Evolutionary conservation across 1,140 invertebrate genomes (phyloP).

Genomic region (Tetraneura akinire): DNA sequence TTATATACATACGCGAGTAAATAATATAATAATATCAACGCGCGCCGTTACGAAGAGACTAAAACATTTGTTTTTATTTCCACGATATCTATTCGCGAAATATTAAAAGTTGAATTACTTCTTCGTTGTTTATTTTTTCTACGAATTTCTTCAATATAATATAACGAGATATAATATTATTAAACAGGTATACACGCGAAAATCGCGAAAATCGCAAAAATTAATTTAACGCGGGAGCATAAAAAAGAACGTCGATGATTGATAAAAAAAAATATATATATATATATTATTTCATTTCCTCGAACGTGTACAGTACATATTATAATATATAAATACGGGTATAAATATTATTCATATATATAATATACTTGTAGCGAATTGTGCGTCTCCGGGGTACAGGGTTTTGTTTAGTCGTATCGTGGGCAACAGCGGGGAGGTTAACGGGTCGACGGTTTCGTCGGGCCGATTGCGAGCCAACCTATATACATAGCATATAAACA

Average conservation of each 20-base stretch:
- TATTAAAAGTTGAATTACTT: no score
- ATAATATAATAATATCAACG: no score
- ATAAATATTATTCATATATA: not conserved
- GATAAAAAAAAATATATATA: not conserved
- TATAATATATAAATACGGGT: no score
- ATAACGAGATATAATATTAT: no score
- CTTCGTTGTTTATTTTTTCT: not conserved
- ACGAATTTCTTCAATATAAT: no score
- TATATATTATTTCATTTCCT: slow-evolving; percentile 13
- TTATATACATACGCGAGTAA: no score
- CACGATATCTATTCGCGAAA: no score
- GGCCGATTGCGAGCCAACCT: not conserved
- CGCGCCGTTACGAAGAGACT: no score
- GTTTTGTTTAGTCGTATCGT: no score
- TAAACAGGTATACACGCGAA: not conserved
- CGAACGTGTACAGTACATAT: not conserved
- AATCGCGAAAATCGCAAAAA: slow-evolving; percentile 12
- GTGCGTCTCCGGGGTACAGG: no score
- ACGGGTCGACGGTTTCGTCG: slow-evolving; percentile 47
- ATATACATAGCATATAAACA: no score
- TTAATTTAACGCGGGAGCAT: not conserved
- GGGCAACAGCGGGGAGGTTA: not conserved
- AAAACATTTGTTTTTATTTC: no score
- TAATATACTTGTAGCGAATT: not conserved
- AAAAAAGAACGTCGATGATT: not conserved